Conservation (phyloP, 2,888 invertebrate genomes). For the Harmothoe impar region DNA sequence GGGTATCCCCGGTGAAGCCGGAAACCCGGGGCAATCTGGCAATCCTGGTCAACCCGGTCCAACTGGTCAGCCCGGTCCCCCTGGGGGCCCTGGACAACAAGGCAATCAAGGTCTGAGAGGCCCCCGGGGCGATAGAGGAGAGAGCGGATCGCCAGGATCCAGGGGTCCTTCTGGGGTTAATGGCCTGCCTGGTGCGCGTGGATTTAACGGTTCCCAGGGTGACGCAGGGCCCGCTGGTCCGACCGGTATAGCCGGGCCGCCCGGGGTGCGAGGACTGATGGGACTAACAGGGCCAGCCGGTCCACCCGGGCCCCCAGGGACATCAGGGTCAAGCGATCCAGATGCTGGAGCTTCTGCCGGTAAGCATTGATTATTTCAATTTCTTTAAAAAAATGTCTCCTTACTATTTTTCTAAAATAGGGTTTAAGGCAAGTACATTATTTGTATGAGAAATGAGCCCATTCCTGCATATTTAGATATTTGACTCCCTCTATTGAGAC, state of each 20-base stretch:
- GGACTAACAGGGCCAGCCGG: conserved; percentile 29
- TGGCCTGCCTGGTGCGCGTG: not conserved
- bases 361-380: not conserved
- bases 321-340: not conserved
- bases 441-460: no score
- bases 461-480: no score
- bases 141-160: not conserved
- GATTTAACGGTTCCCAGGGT: not conserved
- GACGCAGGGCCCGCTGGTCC: conserved; percentile 47
- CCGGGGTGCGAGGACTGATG: not conserved
- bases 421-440: no score
- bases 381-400: no score
- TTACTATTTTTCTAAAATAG: no score
- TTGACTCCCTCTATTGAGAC: no score
- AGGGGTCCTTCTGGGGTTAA: not conserved
- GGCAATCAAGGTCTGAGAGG: not conserved
- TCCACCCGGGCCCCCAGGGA: not conserved
- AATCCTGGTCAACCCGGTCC: conserved; percentile 27
- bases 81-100: conserved; percentile 7
- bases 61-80: conserved; percentile 56
- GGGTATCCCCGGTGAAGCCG: conserved; percentile 62
- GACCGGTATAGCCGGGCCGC: not conserved
- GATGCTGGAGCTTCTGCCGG: not conserved
- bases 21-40: conserved; percentile 61
- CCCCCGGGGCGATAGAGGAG: not conserved